Conservation (phyloP, 2,797 vertebrate species). For the Craterocephalus amniculus region DNA sequence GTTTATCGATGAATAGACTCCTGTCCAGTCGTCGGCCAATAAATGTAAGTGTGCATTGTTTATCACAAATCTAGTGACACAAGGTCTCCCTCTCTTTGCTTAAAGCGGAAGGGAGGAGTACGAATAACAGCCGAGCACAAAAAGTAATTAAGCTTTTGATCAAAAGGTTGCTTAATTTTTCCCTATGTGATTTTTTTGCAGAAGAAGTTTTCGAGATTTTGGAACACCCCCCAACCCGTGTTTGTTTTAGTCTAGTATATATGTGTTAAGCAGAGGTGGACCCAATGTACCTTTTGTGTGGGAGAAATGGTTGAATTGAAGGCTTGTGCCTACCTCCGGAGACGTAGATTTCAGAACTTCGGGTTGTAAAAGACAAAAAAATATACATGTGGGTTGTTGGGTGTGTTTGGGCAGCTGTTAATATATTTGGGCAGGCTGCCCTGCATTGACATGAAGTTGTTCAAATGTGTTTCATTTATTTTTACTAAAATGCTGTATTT, state of each 20-base stretch:
- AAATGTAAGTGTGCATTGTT: not conserved
- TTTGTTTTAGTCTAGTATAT: too few relatives aligned
- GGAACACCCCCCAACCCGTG: too few relatives aligned
- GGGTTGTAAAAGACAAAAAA: too few relatives aligned
- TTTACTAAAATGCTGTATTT: not conserved
- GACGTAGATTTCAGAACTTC: too few relatives aligned
- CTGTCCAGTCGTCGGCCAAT: not conserved
- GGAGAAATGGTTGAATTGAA: too few relatives aligned
- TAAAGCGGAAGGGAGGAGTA: not conserved
- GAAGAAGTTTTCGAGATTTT: too few relatives aligned
- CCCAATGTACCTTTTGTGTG: too few relatives aligned
- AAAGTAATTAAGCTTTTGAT: not conserved
- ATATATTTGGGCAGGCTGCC: too few relatives aligned
- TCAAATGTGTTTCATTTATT: not conserved
- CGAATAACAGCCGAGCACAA: not conserved
- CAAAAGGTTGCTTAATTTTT: not conserved
- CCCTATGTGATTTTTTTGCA: not conserved
- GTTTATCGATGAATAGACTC: not conserved
- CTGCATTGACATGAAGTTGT: not conserved
- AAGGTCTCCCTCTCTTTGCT: not conserved
- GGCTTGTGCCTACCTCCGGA: too few relatives aligned
- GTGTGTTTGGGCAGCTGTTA: too few relatives aligned
- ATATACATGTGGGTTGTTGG: too few relatives aligned
- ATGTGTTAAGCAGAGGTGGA: too few relatives aligned
- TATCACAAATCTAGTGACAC: not conserved